phyloP scores from a whole-genome alignment of 2,888 invertebrate species.

The Melanargia galathea region DNA sequence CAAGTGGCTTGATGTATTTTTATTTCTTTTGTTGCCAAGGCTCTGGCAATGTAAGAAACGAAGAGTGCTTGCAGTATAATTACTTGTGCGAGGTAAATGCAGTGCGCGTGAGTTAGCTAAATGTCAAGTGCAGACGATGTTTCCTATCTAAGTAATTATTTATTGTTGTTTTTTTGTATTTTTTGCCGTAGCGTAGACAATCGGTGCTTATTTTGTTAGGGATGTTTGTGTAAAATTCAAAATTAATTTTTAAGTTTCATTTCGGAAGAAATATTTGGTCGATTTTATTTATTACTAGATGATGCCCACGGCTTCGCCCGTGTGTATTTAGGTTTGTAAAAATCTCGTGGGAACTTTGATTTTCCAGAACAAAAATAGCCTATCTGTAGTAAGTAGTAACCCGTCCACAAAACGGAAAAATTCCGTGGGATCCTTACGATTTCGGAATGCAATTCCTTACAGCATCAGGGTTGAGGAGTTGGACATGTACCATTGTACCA shows the following conservation, averaged over 20 bases:
- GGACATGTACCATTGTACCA: too few relatives aligned
- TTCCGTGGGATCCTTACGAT: too few relatives aligned
- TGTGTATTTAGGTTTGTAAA: too few relatives aligned
- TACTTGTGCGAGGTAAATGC: conserved; percentile 41
- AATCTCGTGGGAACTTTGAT: too few relatives aligned
- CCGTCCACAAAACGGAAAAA: too few relatives aligned
- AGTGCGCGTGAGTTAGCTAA: conserved; percentile 47
- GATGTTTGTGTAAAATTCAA: neutral
- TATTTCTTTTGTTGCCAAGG: conserved; percentile 12
- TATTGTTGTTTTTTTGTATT: conserved; percentile 33
- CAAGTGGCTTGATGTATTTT: neutral
- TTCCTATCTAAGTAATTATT: conserved; percentile 50
- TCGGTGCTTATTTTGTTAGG: conserved; percentile 23
- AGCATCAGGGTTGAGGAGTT: too few relatives aligned
- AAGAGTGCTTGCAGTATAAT: conserved; percentile 39
- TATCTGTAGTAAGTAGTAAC: too few relatives aligned
- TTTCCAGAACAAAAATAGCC: too few relatives aligned
- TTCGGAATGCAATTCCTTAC: too few relatives aligned
- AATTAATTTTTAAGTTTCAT: too few relatives aligned
- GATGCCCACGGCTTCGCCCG: too few relatives aligned
- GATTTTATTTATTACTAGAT: neutral
- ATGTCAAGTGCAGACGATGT: conserved; percentile 55
- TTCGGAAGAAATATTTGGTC: too few relatives aligned
- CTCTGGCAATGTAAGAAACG: conserved; percentile 31
- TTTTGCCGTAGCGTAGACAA: conserved; percentile 38